A percentile compares a stretch with the other conserved stretches of the same genome.
phyloP scores from a whole-genome alignment of 2,888 invertebrate genomes.

The Petrolisthes cinctipes region DNA sequence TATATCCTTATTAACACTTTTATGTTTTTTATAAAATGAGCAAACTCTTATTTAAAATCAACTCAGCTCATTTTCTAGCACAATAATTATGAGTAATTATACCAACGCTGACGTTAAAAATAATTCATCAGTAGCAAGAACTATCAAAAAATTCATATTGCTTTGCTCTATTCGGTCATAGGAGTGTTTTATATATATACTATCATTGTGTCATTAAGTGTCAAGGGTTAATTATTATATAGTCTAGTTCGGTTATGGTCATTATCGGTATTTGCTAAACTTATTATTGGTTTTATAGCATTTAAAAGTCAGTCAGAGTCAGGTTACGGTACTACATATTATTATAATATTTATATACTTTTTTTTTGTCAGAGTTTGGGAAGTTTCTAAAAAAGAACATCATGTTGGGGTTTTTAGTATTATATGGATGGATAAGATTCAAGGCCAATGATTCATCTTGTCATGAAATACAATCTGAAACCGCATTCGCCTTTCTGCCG shows the following conservation, averaged over 20 bases:
- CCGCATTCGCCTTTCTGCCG: neutral
- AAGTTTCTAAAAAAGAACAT: slow-evolving; percentile 13
- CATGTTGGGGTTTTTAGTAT: neutral
- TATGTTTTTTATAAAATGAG: slow-evolving; percentile 59
- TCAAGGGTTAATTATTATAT: too few relatives aligned
- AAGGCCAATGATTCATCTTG: slow-evolving; percentile 10
- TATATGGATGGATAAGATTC: slow-evolving; percentile 16
- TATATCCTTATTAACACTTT: slow-evolving; percentile 45
- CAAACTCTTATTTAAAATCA: slow-evolving; percentile 31
- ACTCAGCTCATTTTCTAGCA: slow-evolving; percentile 5
- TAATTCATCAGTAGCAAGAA: slow-evolving; percentile 11
- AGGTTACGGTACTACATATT: neutral
- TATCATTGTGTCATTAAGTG: neutral
- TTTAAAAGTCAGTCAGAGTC: slow-evolving; percentile 4
- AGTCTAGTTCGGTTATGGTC: slow-evolving; percentile 12
- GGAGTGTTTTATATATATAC: slow-evolving; percentile 33
- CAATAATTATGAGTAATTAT: slow-evolving; percentile 6
- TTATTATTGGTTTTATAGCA: neutral
- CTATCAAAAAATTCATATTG: slow-evolving; percentile 51
- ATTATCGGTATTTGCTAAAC: slow-evolving; percentile 1
- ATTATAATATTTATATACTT: neutral
- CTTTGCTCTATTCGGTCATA: slow-evolving; percentile 49
- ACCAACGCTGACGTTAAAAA: neutral
- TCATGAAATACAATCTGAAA: slow-evolving; percentile 2
- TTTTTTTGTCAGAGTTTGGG: slow-evolving; percentile 7